A percentile compares a stretch with the other conserved stretches of the same genome.
phyloP scores from a whole-genome alignment of 2,888 invertebrate species.

The Caenorhabditis becei region DNA sequence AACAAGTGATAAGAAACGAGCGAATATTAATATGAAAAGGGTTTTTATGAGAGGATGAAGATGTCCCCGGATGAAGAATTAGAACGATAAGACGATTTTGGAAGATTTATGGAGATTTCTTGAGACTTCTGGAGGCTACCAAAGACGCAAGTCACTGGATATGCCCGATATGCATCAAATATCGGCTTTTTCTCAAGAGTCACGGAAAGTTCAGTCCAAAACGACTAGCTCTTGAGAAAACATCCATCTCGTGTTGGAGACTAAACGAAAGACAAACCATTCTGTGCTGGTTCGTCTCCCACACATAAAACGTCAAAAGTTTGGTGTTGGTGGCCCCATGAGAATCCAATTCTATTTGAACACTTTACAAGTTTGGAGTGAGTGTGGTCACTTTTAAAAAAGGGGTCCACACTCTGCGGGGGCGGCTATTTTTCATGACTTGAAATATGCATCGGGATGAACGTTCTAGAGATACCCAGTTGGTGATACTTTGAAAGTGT shows the following conservation, averaged over 20 bases:
- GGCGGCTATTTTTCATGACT: no score
- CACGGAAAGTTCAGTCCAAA: background rate
- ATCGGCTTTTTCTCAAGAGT: conserved; percentile 15
- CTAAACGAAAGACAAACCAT: conserved; percentile 42
- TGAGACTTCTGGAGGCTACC: background rate
- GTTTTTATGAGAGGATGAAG: no score
- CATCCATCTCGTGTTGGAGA: conserved; percentile 41
- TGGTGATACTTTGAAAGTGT: background rate
- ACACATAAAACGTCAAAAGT: conserved; percentile 45
- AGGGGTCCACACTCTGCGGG: no score
- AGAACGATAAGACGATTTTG: conserved; percentile 29
- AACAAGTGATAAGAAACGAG: background rate
- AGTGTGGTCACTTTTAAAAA: conserved; percentile 2
- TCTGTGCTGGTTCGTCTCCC: conserved; percentile 14
- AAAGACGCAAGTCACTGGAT: conserved; percentile 13
- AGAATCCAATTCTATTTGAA: conserved; percentile 50
- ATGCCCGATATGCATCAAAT: conserved; percentile 34
- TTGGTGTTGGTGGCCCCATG: conserved; percentile 46
- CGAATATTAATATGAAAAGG: background rate
- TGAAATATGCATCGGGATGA: no score
- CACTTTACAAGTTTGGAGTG: conserved; percentile 24
- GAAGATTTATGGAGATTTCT: conserved; percentile 14
- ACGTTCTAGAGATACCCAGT: no score
- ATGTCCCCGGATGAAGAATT: conserved; percentile 1
- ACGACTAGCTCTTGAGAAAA: background rate